Evolutionary conservation across 2,888 invertebrate genomes (phyloP).

Genomic region (Hirtodrosophila duncani): DNA sequence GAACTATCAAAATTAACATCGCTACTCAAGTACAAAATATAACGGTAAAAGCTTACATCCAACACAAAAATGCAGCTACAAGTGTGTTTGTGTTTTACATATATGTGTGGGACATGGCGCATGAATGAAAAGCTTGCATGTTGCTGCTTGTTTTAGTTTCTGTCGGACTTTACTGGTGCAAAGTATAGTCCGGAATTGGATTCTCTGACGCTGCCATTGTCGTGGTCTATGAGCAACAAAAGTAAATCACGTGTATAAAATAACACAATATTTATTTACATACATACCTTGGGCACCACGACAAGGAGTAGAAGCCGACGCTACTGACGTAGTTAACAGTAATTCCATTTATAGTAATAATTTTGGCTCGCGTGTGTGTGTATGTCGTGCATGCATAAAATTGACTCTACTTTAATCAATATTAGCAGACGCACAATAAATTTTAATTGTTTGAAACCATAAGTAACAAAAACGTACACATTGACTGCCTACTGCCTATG

Average conservation of each 20-base stretch:
- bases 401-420: slow-evolving; percentile 55
- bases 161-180: slow-evolving; percentile 60
- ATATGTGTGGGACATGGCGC: too few species aligned
- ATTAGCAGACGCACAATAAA: slow-evolving; percentile 48
- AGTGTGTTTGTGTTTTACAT: too few species aligned
- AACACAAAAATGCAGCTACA: slow-evolving; percentile 11
- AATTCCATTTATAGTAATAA: too few species aligned
- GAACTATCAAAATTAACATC: slow-evolving; percentile 1
- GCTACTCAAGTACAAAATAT: slow-evolving; percentile 36
- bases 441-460: slow-evolving; percentile 43
- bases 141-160: slow-evolving; percentile 44
- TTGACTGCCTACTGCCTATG: slow-evolving; percentile 9
- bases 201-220: slow-evolving; percentile 11
- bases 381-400: slow-evolving; percentile 49
- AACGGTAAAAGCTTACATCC: slow-evolving; percentile 36
- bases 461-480: slow-evolving; percentile 30
- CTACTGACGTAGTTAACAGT: slow-evolving; percentile 25
- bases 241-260: slow-evolving; percentile 61
- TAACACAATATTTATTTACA: slow-evolving; percentile 51
- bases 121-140: slow-evolving; percentile 60
- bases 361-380: slow-evolving; percentile 43
- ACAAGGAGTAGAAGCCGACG: slow-evolving; percentile 3
- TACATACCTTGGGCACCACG: slow-evolving; percentile 19
- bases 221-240: slow-evolving; percentile 35
- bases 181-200: slow-evolving; percentile 44